Conservation (phyloP, 2,888 invertebrate genomes). For the Isoperla grammatica region DNA sequence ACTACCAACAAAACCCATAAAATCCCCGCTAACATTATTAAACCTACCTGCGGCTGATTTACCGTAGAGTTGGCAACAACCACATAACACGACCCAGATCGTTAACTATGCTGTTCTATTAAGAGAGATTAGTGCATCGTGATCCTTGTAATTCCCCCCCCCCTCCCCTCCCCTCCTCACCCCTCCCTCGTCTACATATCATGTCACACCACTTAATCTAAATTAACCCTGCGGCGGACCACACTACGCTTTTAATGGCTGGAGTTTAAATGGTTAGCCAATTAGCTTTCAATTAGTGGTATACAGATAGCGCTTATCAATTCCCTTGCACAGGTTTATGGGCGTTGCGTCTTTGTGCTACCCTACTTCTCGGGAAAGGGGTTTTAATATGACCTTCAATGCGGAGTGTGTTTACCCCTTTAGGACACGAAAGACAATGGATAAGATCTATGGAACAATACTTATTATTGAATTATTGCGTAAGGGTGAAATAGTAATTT, state of each 20-base stretch:
- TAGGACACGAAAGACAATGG: too few relatives aligned
- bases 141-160: neutral
- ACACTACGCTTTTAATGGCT: constrained; percentile 22
- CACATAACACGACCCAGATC: constrained; percentile 7
- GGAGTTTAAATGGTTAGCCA: constrained; percentile 28
- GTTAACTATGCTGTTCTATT: constrained; percentile 9
- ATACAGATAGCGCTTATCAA: constrained; percentile 25
- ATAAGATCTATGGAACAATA: too few relatives aligned
- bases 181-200: constrained; percentile 7
- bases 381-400: too few relatives aligned
- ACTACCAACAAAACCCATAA: constrained; percentile 12
- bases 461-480: too few relatives aligned
- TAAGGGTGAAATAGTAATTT: too few relatives aligned
- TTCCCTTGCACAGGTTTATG: constrained; percentile 23
- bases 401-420: too few relatives aligned
- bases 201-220: constrained; percentile 23
- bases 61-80: neutral
- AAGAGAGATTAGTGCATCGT: constrained; percentile 21
- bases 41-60: constrained; percentile 12
- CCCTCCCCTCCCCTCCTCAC: neutral
- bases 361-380: too few relatives aligned
- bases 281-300: constrained; percentile 28
- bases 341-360: neutral
- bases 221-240: constrained; percentile 22
- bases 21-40: constrained; percentile 9